phyloP scores from a whole-genome alignment of 92 coral and sea anemone genomes.

The Micromussa lordhowensis region DNA sequence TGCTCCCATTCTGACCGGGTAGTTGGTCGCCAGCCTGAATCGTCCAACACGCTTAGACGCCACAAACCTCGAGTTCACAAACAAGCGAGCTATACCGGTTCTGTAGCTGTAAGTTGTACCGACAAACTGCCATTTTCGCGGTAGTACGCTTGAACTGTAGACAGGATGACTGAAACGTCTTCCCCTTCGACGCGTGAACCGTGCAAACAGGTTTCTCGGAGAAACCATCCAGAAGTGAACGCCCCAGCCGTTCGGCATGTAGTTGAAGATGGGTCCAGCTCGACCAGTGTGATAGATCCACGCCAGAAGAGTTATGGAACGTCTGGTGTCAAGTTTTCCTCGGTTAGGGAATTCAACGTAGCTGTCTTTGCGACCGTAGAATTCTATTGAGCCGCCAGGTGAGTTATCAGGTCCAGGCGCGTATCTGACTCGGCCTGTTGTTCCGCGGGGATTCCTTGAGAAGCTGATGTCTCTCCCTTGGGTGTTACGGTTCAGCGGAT shows the following conservation, averaged over 20 bases:
- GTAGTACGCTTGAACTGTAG: conserved; percentile 24
- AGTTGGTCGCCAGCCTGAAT: conserved; percentile 60
- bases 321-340: conserved; percentile 69
- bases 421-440: conserved; percentile 36
- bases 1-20: conserved; percentile 66
- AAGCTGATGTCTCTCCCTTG: conserved; percentile 69
- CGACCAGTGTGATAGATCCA: conserved; percentile 77
- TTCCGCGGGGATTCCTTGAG: conserved; percentile 56
- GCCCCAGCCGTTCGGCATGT: conserved; percentile 72
- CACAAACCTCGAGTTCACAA: conserved; percentile 60
- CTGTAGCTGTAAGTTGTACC: conserved; percentile 66
- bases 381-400: conserved; percentile 59
- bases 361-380: conserved; percentile 69
- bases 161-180: conserved; percentile 32
- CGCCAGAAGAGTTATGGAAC: conserved; percentile 79
- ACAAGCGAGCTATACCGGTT: conserved; percentile 67
- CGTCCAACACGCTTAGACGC: conserved; percentile 53
- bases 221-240: conserved; percentile 77
- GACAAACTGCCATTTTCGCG: conserved; percentile 65
- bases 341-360: conserved; percentile 75
- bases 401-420: conserved; percentile 71
- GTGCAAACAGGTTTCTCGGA: conserved; percentile 54
- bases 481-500: conserved; percentile 61
- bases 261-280: conserved; percentile 84
- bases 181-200: conserved; percentile 67